Evolutionary conservation across 2,113 vertebrate species (phyloP).

Genomic region (Capreolus pygargus): DNA sequence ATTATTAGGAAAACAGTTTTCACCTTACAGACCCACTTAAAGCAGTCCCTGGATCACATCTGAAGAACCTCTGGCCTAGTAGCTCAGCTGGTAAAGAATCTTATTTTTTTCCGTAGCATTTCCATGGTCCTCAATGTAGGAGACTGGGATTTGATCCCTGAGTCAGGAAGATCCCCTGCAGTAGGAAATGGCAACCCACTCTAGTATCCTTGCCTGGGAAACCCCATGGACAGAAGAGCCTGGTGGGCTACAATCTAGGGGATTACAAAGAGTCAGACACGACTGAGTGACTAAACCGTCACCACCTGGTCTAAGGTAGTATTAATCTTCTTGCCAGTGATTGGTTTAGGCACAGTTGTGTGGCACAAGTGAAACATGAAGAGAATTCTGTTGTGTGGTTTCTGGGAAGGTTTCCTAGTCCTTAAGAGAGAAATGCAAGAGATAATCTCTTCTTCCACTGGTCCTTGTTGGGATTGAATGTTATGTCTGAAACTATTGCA

Average conservation of each 20-base stretch:
- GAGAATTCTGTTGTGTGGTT: neutral
- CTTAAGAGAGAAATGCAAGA: neutral
- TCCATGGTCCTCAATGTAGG: neutral
- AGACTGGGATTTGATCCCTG: neutral
- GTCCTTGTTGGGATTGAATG: neutral
- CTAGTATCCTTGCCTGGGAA: neutral
- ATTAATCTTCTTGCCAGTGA: neutral
- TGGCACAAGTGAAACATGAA: neutral
- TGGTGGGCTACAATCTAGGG: neutral
- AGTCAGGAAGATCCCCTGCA: neutral
- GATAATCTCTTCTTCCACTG: neutral
- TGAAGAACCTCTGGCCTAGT: neutral
- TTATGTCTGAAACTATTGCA: neutral
- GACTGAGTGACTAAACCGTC: neutral
- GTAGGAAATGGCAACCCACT: neutral
- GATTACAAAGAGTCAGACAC: neutral
- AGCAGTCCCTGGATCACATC: neutral
- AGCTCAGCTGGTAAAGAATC: neutral
- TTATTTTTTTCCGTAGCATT: too few species aligned
- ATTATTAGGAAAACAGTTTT: neutral
- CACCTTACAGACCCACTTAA: neutral
- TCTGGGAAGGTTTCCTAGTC: neutral
- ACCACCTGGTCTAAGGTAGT: neutral
- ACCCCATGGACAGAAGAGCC: neutral
- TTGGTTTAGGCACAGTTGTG: neutral